Conservation (phyloP, 2,888 invertebrate genomes). For the Amiota mariae region DNA sequence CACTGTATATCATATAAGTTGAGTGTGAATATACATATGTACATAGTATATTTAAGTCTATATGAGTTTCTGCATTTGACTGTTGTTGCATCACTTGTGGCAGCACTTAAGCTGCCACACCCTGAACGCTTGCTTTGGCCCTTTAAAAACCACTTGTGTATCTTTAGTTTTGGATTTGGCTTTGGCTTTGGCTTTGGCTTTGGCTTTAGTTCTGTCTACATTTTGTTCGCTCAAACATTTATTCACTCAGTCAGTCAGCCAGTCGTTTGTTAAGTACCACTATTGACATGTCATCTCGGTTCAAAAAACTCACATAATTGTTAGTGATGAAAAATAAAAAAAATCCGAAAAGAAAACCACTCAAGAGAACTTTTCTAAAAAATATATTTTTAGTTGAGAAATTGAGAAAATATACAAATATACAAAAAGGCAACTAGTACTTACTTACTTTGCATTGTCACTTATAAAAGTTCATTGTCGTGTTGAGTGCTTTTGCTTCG, state of each 20-base stretch:
- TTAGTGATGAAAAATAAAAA: conserved; percentile 18
- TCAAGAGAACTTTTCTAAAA: too few relatives aligned
- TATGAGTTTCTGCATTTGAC: not conserved
- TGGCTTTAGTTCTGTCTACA: not conserved
- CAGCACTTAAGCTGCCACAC: not conserved
- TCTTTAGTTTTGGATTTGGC: not conserved
- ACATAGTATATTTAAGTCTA: not conserved
- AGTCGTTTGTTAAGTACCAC: conserved; percentile 36
- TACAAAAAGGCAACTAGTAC: too few relatives aligned
- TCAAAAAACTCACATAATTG: conserved; percentile 44
- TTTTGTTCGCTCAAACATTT: conserved; percentile 12
- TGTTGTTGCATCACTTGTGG: not conserved
- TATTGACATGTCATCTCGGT: conserved; percentile 46
- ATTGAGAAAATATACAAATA: too few relatives aligned
- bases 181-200: not conserved
- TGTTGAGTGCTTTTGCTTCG: too few relatives aligned
- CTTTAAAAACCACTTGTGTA: not conserved
- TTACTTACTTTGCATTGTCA: too few relatives aligned
- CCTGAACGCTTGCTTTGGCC: not conserved
- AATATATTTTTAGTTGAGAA: too few relatives aligned
- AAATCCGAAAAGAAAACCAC: not conserved
- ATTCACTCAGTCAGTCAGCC: conserved; percentile 13
- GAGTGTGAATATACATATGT: too few relatives aligned
- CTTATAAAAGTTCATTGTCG: too few relatives aligned
- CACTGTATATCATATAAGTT: conserved; percentile 15